Evolutionary conservation across 2,113 vertebrate species (phyloP), one percentile per base, ranked within the genome.

Genomic region (Corythornis cristatus): DNA sequence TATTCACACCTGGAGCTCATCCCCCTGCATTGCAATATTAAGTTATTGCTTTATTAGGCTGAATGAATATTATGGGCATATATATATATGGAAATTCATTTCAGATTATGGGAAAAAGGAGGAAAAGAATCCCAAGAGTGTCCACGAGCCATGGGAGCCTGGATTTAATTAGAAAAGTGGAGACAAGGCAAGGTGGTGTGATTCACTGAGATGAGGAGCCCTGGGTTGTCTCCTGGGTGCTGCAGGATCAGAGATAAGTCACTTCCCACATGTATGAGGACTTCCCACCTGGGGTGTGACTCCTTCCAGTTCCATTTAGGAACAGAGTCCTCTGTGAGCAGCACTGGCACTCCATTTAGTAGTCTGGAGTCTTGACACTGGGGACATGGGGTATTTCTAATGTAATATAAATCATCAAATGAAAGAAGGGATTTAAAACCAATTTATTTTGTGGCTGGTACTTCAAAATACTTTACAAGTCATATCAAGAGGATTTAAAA

Each of bases 391-490:
- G 22, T 26, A 33, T 83, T 83, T 87, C 46, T 50, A 61, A 56
- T 48, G 51, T 64, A 87, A 89, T 68, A 60, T 7, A 90, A 92
- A 83, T 48, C 33, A 45, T 79, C 51, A 92, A 48, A 82, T 89
- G 71, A 86, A 93, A 93, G 75, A 81, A 19, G 14, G 67, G 56
- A 86, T 94, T 93, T 93, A 58, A 86, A 95, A 93, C 12, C 29
- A 40, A 93, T 79, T 87, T 75, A 3, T 93, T 88, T 94, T 92
- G 77, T 74, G 60, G 35, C 71, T 76, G 45, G 42, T 66, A 85
- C 71, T 95, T 94, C 66, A 90, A 90, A 94, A 95, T 75, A 93
- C 74, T 85, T 95, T 73, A 46, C 70, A 85, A 79, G 81, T 64
- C 46, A 60, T 88, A 80, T 79, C 81, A 82, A 89, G 64, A 84